phyloP scores from a whole-genome alignment of 2,888 invertebrate species.

The Amblyteles armatorius region DNA sequence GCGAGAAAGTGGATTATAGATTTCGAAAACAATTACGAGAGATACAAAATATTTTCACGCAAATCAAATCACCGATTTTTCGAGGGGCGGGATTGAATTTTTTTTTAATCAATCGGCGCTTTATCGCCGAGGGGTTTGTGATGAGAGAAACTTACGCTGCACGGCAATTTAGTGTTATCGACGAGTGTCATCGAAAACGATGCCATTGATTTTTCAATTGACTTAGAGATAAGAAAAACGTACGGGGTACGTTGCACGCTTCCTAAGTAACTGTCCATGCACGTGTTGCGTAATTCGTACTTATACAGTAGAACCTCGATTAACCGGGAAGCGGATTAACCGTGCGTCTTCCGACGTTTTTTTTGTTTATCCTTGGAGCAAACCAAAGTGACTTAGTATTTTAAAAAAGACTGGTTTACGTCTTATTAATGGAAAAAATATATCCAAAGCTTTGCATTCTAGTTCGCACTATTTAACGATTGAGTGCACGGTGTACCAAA shows the following conservation, averaged over 20 bases:
- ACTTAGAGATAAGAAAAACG: neutral
- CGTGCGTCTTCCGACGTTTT: too few species aligned
- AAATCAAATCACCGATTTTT: neutral
- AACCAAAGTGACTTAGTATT: too few species aligned
- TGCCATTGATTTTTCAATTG: neutral
- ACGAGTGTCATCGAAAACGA: neutral
- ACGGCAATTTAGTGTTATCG: neutral
- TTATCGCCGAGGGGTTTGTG: neutral
- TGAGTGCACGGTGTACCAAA: too few species aligned
- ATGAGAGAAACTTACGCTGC: neutral
- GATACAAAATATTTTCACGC: neutral
- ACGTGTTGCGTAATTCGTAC: too few species aligned
- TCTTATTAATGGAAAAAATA: too few species aligned
- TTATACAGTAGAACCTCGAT: too few species aligned
- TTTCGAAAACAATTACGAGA: slow-evolving; percentile 39
- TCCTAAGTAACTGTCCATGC: neutral
- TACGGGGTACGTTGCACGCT: neutral
- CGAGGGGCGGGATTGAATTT: neutral
- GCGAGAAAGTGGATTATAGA: slow-evolving; percentile 37
- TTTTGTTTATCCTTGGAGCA: too few species aligned
- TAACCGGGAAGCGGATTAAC: too few species aligned
- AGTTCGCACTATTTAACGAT: too few species aligned
- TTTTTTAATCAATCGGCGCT: neutral
- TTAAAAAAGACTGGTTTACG: too few species aligned
- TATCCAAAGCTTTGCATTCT: too few species aligned